These are phyloP conservation scores for Prionace glauca DNA, from an alignment of 2,797 vertebrate species.

Conservation along the genomic window DNA sequence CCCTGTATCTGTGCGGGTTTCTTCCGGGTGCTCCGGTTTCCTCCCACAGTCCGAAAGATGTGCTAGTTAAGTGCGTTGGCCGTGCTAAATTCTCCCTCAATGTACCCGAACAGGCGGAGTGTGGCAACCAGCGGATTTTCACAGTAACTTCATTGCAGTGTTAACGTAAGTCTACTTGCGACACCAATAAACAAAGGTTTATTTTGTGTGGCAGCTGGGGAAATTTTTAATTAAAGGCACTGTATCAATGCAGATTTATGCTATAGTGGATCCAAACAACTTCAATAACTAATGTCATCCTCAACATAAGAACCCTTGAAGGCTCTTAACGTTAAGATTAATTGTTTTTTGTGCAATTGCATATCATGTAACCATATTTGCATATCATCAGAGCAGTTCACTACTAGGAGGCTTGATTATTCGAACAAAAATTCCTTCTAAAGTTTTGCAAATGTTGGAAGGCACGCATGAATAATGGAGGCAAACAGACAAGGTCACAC, in stretches of 20 bases:
- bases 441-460: not conserved
- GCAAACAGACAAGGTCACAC: not conserved
- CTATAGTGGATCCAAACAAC: not conserved
- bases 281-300: not conserved
- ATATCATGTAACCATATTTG: not conserved
- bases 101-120: too few relatives aligned
- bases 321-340: not conserved
- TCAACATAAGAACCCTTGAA: not conserved
- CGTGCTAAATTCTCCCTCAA: too few relatives aligned
- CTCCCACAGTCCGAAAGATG: too few relatives aligned
- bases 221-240: not conserved
- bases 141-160: too few relatives aligned
- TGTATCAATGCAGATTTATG: not conserved
- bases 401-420: not conserved
- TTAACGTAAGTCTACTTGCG: too few relatives aligned
- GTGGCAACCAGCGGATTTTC: too few relatives aligned
- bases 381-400: not conserved
- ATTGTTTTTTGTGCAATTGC: not conserved
- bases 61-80: too few relatives aligned
- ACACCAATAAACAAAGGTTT: too few relatives aligned
- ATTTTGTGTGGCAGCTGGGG: not conserved
- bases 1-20: too few relatives aligned
- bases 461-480: not conserved
- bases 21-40: too few relatives aligned
- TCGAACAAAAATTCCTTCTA: not conserved